Conservation (phyloP, 2,888 invertebrate species). For the Hydrotaea cyrtoneurina region DNA sequence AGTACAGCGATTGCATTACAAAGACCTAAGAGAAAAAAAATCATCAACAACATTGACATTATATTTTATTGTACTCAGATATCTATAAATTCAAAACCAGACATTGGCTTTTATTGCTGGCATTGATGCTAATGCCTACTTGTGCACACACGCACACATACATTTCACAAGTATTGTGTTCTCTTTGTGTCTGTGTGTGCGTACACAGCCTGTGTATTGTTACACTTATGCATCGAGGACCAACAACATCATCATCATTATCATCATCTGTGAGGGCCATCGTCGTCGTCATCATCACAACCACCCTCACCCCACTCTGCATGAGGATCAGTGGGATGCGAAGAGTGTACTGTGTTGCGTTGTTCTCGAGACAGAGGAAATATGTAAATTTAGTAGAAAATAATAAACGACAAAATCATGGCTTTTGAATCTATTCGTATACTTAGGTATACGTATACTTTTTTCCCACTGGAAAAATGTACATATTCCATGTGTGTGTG, state of each 20-base stretch:
- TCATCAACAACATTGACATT: conserved; percentile 18
- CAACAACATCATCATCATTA: conserved; percentile 21
- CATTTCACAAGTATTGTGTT: background rate
- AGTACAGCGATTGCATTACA: background rate
- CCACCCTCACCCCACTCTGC: background rate
- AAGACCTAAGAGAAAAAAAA: conserved; percentile 1
- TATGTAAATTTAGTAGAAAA: conserved; percentile 30
- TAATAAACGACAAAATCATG: background rate
- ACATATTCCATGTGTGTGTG: too few species aligned
- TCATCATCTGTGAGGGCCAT: conserved; percentile 56
- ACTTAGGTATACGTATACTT: too few species aligned
- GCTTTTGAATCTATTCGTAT: conserved; percentile 12
- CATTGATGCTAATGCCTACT: background rate
- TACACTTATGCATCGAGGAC: conserved; percentile 5
- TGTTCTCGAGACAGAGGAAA: conserved; percentile 1
- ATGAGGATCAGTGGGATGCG: background rate
- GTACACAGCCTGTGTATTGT: conserved; percentile 49
- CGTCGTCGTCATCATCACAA: conserved; percentile 1
- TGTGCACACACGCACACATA: too few species aligned
- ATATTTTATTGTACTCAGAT: conserved; percentile 19
- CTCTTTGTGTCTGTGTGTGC: conserved; percentile 10
- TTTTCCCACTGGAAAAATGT: too few species aligned
- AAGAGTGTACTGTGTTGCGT: too few species aligned
- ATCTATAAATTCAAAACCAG: conserved; percentile 30
- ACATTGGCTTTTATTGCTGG: background rate